A percentile compares a stretch with the other conserved stretches of the same genome.
phyloP scores from a whole-genome alignment of 2,113 vertebrate species.

The Pelvicachromis taeniatus region DNA sequence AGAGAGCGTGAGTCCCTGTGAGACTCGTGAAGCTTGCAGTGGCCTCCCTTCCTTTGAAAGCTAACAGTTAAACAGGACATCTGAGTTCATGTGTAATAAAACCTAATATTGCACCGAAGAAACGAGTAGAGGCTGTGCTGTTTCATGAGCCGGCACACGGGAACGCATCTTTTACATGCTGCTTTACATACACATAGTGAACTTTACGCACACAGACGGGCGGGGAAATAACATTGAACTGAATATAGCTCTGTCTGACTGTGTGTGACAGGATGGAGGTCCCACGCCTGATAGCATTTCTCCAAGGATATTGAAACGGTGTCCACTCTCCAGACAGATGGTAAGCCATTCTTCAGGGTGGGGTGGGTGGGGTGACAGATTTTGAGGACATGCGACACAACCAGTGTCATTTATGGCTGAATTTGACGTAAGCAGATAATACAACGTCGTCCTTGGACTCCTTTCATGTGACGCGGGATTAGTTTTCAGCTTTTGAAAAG shows the following conservation, averaged over 20 bases:
- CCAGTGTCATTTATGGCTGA: not conserved
- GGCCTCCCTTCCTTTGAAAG: not conserved
- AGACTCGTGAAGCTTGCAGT: not conserved
- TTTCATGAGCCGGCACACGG: not conserved
- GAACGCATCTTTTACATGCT: not conserved
- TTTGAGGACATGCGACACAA: not conserved
- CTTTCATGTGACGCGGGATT: not conserved
- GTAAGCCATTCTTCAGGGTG: conserved; percentile 33
- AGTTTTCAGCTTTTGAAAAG: not conserved
- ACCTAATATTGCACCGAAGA: not conserved
- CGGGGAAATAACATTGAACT: not conserved
- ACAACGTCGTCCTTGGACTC: not conserved
- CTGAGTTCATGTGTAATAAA: conserved; percentile 24
- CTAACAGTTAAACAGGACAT: conserved; percentile 18
- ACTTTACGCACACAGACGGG: not conserved
- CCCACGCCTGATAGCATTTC: conserved; percentile 48
- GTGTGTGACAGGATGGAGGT: conserved; percentile 56
- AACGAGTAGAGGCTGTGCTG: not conserved
- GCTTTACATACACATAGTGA: not conserved
- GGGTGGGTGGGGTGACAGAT: not conserved
- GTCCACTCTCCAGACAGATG: conserved; percentile 59
- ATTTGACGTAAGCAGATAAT: not conserved
- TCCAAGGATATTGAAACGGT: conserved; percentile 63
- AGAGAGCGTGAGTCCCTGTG: not conserved
- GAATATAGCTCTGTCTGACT: conserved; percentile 13